These are phyloP conservation scores for Bubalus kerabau DNA, from an alignment of 2,113 vertebrate genomes.

Conservation along the genomic window DNA sequence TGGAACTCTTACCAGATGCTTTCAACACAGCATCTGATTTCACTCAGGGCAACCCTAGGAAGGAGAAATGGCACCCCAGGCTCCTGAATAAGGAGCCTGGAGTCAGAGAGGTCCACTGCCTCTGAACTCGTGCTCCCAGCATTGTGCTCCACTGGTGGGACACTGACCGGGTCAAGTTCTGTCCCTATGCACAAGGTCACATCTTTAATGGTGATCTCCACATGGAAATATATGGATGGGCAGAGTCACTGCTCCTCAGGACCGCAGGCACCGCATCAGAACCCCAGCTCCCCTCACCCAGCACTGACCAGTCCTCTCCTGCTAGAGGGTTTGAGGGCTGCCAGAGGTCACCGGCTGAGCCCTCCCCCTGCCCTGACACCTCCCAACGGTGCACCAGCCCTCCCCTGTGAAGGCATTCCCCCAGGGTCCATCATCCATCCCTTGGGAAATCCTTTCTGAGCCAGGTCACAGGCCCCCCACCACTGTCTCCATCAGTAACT, in stretches of 20 bases:
- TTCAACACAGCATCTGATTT: background rate
- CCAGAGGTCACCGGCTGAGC: background rate
- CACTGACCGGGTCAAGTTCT: background rate
- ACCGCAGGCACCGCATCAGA: background rate
- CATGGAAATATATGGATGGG: background rate
- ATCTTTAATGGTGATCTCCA: background rate
- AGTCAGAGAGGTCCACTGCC: background rate
- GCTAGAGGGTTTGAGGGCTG: background rate
- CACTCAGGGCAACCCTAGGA: accelerated
- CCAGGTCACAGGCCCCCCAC: background rate
- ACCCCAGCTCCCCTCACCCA: background rate
- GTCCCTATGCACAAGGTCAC: background rate
- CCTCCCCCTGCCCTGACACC: accelerated
- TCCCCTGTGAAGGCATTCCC: background rate
- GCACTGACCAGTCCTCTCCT: background rate
- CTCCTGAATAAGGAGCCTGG: background rate
- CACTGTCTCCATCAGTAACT: background rate
- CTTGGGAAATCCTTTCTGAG: background rate
- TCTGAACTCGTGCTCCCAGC: background rate
- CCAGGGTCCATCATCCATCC: background rate
- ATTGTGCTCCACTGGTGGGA: accelerated
- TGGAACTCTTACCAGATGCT: background rate
- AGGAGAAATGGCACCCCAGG: too few relatives aligned
- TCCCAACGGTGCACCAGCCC: background rate
- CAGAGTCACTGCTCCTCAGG: background rate